phyloP scores from a whole-genome alignment of 1,140 invertebrate species.

The Papilio polytes region DNA sequence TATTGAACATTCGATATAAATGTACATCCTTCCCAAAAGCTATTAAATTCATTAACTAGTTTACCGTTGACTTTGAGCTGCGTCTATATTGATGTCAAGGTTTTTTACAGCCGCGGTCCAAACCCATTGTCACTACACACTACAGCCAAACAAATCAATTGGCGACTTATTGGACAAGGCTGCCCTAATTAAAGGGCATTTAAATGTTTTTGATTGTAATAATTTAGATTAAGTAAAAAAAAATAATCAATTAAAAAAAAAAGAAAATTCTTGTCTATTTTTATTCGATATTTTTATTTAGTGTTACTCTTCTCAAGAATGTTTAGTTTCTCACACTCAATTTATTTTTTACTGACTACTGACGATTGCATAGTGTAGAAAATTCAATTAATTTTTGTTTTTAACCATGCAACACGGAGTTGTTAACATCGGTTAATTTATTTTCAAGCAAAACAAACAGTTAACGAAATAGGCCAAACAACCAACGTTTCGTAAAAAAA shows the following conservation, averaged over 20 bases:
- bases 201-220: background rate
- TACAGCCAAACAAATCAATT: conserved; percentile 38
- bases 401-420: background rate
- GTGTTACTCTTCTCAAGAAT: background rate
- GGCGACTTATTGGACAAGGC: conserved; percentile 32
- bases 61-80: conserved; percentile 50
- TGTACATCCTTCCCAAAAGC: conserved; percentile 32
- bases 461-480: conserved; percentile 2
- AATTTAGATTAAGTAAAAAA: background rate
- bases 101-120: conserved; percentile 26
- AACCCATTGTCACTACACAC: conserved; percentile 39
- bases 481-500: conserved; percentile 1
- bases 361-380: background rate
- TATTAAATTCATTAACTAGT: conserved; percentile 46
- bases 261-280: background rate
- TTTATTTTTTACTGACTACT: background rate
- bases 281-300: background rate
- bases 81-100: conserved; percentile 55
- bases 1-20: too few species aligned
- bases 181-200: conserved; percentile 24
- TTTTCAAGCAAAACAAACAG: background rate
- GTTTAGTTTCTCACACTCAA: background rate
- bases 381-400: background rate
- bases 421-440: background rate
- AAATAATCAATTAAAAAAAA: background rate